phyloP scores from a whole-genome alignment of 1,140 invertebrate genomes.

The Platorchestia sp. region DNA sequence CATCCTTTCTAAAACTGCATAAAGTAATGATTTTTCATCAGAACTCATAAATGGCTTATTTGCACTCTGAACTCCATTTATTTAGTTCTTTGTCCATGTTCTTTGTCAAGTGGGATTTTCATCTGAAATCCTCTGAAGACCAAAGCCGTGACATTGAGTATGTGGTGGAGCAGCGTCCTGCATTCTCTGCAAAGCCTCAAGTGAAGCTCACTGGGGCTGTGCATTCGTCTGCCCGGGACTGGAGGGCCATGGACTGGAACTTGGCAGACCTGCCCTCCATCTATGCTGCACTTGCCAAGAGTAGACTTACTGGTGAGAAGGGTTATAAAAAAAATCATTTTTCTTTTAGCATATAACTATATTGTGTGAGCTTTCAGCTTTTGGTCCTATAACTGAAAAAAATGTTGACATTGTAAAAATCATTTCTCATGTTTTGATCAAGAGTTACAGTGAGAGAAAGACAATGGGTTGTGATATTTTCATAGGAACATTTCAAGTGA shows the following conservation, averaged over 20 bases:
- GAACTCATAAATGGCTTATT: too few species aligned
- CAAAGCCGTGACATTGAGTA: neutral
- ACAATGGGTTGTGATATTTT: too few species aligned
- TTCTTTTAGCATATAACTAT: too few species aligned
- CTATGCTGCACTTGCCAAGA: slow-evolving; percentile 28
- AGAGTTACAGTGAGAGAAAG: too few species aligned
- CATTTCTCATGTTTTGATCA: too few species aligned
- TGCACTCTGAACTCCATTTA: neutral
- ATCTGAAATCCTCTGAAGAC: neutral
- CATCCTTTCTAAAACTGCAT: neutral
- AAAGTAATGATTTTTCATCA: too few species aligned
- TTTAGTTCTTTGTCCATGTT: neutral
- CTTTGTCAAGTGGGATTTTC: neutral
- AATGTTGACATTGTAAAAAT: too few species aligned
- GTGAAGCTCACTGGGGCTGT: neutral
- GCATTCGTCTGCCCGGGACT: neutral
- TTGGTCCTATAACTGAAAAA: too few species aligned
- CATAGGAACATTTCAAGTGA: too few species aligned
- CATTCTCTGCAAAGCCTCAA: neutral
- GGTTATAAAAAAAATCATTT: too few species aligned
- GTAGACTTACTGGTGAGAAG: slow-evolving; percentile 9
- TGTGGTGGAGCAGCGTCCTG: neutral
- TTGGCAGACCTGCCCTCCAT: neutral
- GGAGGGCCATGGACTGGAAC: neutral
- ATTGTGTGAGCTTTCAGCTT: too few species aligned